Conservation (phyloP, 2,797 vertebrate species). For the Chelonia mydas region DNA sequence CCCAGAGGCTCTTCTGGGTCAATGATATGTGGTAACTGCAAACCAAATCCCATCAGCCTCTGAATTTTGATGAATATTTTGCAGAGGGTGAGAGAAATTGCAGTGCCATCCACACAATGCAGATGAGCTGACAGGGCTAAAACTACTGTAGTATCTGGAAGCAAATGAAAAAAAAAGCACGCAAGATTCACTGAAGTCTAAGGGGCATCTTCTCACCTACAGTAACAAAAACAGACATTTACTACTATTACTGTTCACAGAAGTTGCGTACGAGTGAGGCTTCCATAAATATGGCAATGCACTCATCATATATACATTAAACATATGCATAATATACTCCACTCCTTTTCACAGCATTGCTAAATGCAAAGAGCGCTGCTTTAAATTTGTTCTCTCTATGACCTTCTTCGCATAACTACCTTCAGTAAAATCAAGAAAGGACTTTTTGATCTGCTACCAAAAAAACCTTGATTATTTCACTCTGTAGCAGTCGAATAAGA, state of each 20-base stretch:
- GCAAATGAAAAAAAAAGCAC: not conserved
- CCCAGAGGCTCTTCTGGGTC: not conserved
- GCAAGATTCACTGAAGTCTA: not conserved
- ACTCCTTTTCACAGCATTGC: conserved; percentile 47
- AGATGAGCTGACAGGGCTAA: not conserved
- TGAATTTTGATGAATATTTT: not conserved
- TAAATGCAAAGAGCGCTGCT: conserved; percentile 37
- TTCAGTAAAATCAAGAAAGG: conserved; percentile 57
- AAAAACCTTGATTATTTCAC: conserved; percentile 43
- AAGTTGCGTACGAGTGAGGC: not conserved
- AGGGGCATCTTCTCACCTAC: conserved; percentile 25
- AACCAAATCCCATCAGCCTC: not conserved
- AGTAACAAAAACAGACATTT: conserved; percentile 23
- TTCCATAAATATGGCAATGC: conserved; percentile 13
- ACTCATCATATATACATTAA: not conserved
- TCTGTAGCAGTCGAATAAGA: conserved; percentile 33
- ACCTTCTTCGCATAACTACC: conserved; percentile 43
- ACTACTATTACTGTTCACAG: conserved; percentile 34
- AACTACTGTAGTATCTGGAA: not conserved
- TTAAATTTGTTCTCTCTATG: conserved; percentile 49
- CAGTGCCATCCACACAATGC: not conserved
- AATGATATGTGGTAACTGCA: not conserved
- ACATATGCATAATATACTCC: not conserved
- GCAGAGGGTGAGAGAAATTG: not conserved
- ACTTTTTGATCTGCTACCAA: conserved; percentile 60